Evolutionary conservation across 2,113 vertebrate species (phyloP).

Genomic region (Rhagologus leucostigma): DNA sequence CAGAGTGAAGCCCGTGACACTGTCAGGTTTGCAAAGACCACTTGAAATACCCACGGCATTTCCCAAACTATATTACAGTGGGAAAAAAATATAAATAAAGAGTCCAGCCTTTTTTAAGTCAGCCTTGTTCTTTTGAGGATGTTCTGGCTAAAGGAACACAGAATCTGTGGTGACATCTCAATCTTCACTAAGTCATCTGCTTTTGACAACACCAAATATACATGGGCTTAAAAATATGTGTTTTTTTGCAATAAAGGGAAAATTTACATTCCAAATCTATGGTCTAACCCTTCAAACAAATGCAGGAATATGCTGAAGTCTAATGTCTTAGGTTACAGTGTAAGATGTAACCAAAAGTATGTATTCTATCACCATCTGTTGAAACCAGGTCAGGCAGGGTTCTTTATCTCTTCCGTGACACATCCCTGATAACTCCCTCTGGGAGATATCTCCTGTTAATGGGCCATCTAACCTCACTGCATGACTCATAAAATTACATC

Average conservation of each 20-base stretch:
- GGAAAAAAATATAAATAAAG: background rate
- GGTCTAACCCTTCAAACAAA: background rate
- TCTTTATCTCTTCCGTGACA: too few relatives aligned
- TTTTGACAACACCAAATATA: background rate
- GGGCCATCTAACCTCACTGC: too few relatives aligned
- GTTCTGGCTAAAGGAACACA: background rate
- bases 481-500: too few relatives aligned
- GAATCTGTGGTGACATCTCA: background rate
- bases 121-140: background rate
- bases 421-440: too few relatives aligned
- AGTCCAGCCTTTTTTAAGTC: background rate
- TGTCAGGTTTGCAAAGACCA: background rate
- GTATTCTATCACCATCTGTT: too few relatives aligned
- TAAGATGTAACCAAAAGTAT: too few relatives aligned
- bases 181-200: background rate
- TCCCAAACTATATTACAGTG: background rate
- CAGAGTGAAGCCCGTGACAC: background rate
- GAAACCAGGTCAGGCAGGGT: too few relatives aligned
- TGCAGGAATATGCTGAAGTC: background rate
- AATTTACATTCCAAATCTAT: background rate
- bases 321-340: too few relatives aligned
- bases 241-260: background rate
- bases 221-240: fast-evolving
- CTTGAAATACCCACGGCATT: background rate
- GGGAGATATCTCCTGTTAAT: too few relatives aligned